phyloP scores from a whole-genome alignment of 2,113 vertebrate species.

The Lanius ludovicianus region DNA sequence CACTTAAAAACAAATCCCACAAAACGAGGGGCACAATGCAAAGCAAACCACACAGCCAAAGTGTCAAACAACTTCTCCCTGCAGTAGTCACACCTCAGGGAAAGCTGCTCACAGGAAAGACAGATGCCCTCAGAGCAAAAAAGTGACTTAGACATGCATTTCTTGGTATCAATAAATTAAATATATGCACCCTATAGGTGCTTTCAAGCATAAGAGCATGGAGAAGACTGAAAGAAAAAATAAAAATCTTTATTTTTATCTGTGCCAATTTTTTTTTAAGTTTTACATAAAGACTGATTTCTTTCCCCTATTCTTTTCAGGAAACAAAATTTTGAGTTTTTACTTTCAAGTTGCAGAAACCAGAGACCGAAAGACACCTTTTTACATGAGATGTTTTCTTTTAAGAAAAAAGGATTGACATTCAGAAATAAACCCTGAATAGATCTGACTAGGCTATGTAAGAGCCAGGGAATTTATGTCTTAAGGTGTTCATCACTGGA shows the following conservation, averaged over 20 bases:
- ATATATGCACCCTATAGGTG: not conserved
- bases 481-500: not conserved
- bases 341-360: not conserved
- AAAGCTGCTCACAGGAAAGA: not conserved
- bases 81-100: not conserved
- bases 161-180: not conserved
- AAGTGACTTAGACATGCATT: not conserved
- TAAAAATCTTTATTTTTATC: rapidly evolving
- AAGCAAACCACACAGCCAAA: not conserved
- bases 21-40: not conserved
- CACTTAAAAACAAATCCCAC: not conserved
- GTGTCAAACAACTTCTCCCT: not conserved
- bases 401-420: not conserved
- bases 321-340: not conserved
- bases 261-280: not conserved
- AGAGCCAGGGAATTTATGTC: not conserved
- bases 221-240: not conserved
- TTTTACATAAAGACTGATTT: not conserved
- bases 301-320: not conserved
- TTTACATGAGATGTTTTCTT: not conserved
- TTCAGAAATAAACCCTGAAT: not conserved
- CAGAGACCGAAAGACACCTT: not conserved
- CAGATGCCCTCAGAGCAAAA: not conserved
- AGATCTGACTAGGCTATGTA: not conserved
- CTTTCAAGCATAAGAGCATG: not conserved